phyloP scores from a whole-genome alignment of 2,797 vertebrate genomes.

The Silurus aristotelis region DNA sequence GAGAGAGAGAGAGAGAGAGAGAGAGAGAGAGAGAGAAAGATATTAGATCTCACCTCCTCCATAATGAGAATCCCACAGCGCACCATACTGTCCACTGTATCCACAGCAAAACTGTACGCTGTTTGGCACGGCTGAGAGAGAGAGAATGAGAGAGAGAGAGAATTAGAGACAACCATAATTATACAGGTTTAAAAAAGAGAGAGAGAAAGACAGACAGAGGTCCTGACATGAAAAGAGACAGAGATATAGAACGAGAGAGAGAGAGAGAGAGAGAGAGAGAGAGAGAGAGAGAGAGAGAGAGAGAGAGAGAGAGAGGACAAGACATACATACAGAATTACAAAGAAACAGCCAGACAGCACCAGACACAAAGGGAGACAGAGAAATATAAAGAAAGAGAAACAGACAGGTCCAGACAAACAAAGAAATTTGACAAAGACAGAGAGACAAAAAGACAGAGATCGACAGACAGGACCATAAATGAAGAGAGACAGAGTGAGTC shows the following conservation, averaged over 20 bases:
- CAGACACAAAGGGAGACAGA: neutral
- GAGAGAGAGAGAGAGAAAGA: neutral
- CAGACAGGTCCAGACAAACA: neutral
- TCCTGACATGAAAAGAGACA: neutral
- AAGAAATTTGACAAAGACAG: conserved; percentile 53
- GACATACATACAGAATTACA: too few species aligned
- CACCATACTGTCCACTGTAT: conserved; percentile 86
- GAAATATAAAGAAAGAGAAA: neutral
- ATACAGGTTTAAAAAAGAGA: neutral
- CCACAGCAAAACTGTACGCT: conserved; percentile 74
- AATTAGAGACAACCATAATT: conserved; percentile 14
- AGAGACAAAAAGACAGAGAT: neutral
- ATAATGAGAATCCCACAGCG: conserved; percentile 84
- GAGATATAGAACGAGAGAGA: fast-evolving
- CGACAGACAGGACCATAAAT: conserved; percentile 41
- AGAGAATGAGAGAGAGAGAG: neutral
- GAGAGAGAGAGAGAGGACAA: too few species aligned
- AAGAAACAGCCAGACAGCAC: too few species aligned
- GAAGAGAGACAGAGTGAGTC: conserved; percentile 57
- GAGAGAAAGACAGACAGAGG: neutral
- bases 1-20: neutral
- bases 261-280: too few species aligned
- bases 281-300: neutral
- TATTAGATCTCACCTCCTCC: conserved; percentile 79
- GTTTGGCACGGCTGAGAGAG: conserved; percentile 83